phyloP scores from a whole-genome alignment of 2,113 vertebrate species.

The Dipodomys merriami region DNA sequence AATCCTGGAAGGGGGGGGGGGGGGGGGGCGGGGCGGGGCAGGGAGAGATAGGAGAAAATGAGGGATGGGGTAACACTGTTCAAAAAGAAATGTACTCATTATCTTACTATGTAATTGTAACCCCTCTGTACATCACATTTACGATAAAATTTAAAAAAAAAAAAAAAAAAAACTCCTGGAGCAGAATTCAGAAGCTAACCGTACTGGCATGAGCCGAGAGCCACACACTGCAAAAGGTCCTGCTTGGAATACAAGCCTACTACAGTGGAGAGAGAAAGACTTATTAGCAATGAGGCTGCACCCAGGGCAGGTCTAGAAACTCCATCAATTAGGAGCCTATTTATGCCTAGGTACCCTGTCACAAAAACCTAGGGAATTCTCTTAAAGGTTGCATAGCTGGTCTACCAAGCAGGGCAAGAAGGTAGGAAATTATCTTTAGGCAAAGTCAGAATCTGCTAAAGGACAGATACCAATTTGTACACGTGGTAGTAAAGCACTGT shows the following conservation, averaged over 20 bases:
- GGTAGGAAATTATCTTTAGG: not conserved
- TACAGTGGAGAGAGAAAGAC: not conserved
- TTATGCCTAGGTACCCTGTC: not conserved
- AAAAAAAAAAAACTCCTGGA: too few species aligned
- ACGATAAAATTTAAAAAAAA: too few species aligned
- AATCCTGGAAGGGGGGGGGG: too few species aligned
- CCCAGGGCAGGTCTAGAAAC: too few species aligned
- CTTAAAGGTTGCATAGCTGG: not conserved
- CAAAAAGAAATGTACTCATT: too few species aligned
- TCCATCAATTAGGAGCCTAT: too few species aligned
- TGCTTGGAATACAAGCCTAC: fast-evolving
- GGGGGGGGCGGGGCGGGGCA: too few species aligned
- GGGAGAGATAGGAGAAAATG: too few species aligned
- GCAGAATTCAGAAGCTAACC: not conserved
- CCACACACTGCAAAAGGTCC: fast-evolving
- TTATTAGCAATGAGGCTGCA: not conserved
- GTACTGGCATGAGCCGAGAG: not conserved
- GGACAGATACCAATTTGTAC: not conserved
- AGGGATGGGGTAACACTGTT: too few species aligned
- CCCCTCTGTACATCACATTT: too few species aligned
- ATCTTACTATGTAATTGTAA: too few species aligned
- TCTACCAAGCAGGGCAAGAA: not conserved
- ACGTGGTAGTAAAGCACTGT: not conserved
- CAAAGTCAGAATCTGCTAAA: not conserved
- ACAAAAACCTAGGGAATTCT: not conserved